Percentiles rank a stretch among this genome's conserved stretches.
Conservation (phyloP, 2,888 invertebrate species). For the Tetheella fluctuosa region DNA sequence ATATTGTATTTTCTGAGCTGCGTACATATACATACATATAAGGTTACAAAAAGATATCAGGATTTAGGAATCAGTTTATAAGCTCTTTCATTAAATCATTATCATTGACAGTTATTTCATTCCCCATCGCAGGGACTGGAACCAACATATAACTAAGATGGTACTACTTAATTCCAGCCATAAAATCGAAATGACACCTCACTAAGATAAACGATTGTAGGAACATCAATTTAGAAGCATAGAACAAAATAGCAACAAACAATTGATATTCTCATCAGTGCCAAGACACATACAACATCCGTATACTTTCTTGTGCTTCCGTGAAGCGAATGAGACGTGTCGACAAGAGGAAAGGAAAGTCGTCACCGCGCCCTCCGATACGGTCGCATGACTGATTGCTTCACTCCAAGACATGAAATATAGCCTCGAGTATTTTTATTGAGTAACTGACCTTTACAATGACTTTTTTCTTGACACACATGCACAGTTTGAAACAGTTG, state of each 20-base stretch:
- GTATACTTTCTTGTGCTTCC: slow-evolving; percentile 52
- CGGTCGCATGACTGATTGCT: slow-evolving; percentile 51
- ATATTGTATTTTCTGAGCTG: not conserved
- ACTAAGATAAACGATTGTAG: not conserved
- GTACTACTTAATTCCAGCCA: too few species aligned
- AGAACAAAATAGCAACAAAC: slow-evolving; percentile 8
- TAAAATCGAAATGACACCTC: not conserved
- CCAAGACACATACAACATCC: slow-evolving; percentile 18
- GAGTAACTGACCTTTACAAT: slow-evolving; percentile 63
- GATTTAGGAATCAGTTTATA: not conserved
- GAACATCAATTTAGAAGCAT: not conserved
- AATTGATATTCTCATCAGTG: slow-evolving; percentile 13
- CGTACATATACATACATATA: not conserved
- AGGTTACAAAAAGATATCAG: not conserved
- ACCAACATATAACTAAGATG: too few species aligned
- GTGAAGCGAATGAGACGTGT: slow-evolving; percentile 46
- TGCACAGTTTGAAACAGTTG: slow-evolving; percentile 25
- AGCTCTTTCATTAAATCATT: too few species aligned
- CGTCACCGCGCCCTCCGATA: slow-evolving; percentile 57
- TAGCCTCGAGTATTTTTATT: slow-evolving; percentile 36
- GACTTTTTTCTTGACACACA: slow-evolving; percentile 43
- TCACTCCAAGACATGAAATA: slow-evolving; percentile 30
- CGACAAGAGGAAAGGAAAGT: slow-evolving; percentile 54
- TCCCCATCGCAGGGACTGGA: too few species aligned
- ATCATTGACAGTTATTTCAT: too few species aligned